phyloP scores from a whole-genome alignment of 2,113 vertebrate genomes.

The Charadrius vociferus region DNA sequence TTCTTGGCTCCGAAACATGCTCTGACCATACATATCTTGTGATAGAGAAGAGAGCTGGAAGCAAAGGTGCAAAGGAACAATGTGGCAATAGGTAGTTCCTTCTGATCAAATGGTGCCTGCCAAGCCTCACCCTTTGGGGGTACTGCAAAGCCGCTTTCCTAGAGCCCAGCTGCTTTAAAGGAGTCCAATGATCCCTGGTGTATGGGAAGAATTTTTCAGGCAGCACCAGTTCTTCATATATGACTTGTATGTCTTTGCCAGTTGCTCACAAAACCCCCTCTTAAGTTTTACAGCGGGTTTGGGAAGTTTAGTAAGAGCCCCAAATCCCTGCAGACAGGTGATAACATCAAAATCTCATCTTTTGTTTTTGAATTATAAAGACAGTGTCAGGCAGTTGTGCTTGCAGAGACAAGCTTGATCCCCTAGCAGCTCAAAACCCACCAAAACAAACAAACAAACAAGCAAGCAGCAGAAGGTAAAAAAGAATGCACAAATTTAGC shows the following conservation, averaged over 20 bases:
- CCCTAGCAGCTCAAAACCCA: background rate
- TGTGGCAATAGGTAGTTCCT: background rate
- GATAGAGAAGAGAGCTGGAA: background rate
- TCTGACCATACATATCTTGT: background rate
- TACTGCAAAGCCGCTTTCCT: background rate
- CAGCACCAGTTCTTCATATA: background rate
- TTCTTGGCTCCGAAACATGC: background rate
- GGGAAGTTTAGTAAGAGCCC: background rate
- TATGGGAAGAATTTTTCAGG: background rate
- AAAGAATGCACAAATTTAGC: background rate
- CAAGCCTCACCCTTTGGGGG: background rate
- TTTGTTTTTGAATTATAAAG: background rate
- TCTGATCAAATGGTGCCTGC: background rate
- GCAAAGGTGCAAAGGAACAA: background rate
- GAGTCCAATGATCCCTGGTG: background rate
- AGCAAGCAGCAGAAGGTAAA: slow-evolving; percentile 19
- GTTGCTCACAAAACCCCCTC: background rate
- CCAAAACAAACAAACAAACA: background rate
- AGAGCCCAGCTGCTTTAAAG: background rate
- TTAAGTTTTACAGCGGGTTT: background rate
- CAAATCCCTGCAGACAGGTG: background rate
- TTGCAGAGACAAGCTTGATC: background rate
- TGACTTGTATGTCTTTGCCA: background rate
- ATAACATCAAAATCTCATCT: background rate
- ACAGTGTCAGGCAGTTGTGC: background rate